Conservation (phyloP, 2,113 vertebrate genomes). For the Albula goreensis region DNA sequence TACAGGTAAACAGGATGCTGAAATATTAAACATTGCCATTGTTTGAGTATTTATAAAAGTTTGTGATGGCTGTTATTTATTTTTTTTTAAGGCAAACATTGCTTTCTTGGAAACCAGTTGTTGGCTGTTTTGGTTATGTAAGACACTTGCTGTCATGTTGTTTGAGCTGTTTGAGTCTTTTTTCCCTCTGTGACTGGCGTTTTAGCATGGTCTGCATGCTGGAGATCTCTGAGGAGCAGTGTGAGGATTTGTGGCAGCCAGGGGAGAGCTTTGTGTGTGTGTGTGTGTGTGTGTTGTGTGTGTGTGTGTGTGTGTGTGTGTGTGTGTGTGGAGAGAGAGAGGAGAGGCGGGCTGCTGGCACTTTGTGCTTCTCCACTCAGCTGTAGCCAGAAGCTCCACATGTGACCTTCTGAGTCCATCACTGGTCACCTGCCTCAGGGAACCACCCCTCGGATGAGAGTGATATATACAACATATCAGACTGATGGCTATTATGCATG, state of each 20-base stretch:
- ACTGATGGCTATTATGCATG: neutral
- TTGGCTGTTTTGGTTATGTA: slow-evolving; percentile 43
- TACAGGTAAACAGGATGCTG: too few relatives aligned
- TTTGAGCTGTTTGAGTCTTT: slow-evolving; percentile 29
- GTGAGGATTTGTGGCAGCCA: slow-evolving; percentile 32
- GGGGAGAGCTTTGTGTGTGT: neutral
- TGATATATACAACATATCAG: neutral
- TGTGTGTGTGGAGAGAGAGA: neutral
- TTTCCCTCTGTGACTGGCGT: slow-evolving; percentile 33
- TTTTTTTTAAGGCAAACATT: slow-evolving; percentile 31
- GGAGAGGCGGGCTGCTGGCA: neutral
- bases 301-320: too few relatives aligned
- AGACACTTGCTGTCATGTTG: slow-evolving; percentile 31
- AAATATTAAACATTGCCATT: too few relatives aligned
- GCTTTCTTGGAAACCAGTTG: slow-evolving; percentile 25
- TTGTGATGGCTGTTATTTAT: neutral
- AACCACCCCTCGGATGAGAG: neutral
- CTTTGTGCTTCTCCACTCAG: neutral
- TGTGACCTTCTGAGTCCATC: too few relatives aligned
- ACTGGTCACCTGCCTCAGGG: neutral
- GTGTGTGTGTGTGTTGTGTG: too few relatives aligned
- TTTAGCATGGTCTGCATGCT: slow-evolving; percentile 37
- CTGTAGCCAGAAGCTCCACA: too few relatives aligned
- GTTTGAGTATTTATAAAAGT: neutral
- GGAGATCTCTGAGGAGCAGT: slow-evolving; percentile 31